These are phyloP conservation scores for Allacma fusca DNA, from an alignment of 2,888 invertebrate genomes.

Conservation along the genomic window DNA sequence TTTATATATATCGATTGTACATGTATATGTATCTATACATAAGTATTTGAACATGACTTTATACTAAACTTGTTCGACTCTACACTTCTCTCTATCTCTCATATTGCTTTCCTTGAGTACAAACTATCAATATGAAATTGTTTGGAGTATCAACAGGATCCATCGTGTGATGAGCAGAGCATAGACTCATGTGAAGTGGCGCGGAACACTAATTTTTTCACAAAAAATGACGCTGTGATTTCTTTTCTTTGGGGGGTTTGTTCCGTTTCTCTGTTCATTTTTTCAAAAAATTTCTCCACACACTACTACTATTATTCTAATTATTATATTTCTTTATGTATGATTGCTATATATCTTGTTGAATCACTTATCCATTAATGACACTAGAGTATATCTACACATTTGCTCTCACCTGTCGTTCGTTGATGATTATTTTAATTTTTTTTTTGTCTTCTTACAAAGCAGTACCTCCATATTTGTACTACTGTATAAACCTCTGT, in stretches of 20 bases:
- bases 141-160: slow-evolving; percentile 46
- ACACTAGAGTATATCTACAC: no score
- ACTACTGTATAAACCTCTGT: no score
- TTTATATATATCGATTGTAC: no score
- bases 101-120: slow-evolving; percentile 15
- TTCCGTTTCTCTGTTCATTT: slow-evolving; percentile 36
- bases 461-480: no score
- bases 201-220: slow-evolving; percentile 38
- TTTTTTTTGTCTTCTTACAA: no score
- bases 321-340: slow-evolving; percentile 1
- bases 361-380: no score
- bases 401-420: no score
- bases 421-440: no score
- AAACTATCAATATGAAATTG: slow-evolving; percentile 44
- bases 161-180: slow-evolving; percentile 44
- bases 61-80: no score
- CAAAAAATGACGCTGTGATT: slow-evolving; percentile 42
- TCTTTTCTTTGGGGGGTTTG: slow-evolving; percentile 44
- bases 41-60: no score
- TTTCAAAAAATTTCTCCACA: slow-evolving; percentile 9
- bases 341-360: no score
- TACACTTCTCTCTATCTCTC: not conserved
- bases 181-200: slow-evolving; percentile 38
- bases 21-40: no score
- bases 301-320: not conserved